Percentiles rank a stretch among this genome's conserved stretches.
Evolutionary conservation across 2,113 vertebrate species (phyloP).

Genomic region (Rhinolophus sinicus): DNA sequence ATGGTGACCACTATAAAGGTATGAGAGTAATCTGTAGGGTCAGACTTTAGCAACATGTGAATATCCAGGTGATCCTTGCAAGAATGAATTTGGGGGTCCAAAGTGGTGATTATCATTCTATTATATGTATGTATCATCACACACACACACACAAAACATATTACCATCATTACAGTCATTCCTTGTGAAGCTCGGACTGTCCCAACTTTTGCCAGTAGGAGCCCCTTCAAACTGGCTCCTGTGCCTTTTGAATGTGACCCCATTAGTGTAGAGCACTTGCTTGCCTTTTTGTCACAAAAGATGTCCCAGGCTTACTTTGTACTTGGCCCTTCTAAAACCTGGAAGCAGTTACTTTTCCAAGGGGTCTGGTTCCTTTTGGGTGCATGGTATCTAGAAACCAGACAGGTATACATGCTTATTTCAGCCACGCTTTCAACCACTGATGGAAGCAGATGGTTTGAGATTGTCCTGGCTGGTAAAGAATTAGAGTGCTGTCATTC

Average conservation of each 20-base stretch:
- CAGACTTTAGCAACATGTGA: neutral
- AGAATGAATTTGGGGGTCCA: neutral
- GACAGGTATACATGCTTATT: neutral
- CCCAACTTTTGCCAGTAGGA: neutral
- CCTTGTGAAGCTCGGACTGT: neutral
- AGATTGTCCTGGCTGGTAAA: neutral
- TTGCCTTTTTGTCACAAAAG: neutral
- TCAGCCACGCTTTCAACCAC: neutral
- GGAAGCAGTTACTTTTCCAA: neutral
- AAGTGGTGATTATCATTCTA: too few species aligned
- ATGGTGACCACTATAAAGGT: neutral
- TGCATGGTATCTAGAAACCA: neutral
- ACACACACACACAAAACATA: neutral
- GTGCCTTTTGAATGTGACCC: neutral
- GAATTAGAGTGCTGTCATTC: accelerated
- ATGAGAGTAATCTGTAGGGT: neutral
- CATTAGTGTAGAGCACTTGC: neutral
- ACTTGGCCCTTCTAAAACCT: neutral
- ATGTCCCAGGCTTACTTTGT: neutral
- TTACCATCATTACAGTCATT: neutral
- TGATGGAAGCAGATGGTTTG: neutral
- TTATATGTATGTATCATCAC: neutral
- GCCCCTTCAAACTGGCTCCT: neutral
- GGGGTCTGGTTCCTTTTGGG: neutral
- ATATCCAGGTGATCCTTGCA: neutral